phyloP scores from a whole-genome alignment of 2,797 vertebrate species.

The Tenualosa ilisha region DNA sequence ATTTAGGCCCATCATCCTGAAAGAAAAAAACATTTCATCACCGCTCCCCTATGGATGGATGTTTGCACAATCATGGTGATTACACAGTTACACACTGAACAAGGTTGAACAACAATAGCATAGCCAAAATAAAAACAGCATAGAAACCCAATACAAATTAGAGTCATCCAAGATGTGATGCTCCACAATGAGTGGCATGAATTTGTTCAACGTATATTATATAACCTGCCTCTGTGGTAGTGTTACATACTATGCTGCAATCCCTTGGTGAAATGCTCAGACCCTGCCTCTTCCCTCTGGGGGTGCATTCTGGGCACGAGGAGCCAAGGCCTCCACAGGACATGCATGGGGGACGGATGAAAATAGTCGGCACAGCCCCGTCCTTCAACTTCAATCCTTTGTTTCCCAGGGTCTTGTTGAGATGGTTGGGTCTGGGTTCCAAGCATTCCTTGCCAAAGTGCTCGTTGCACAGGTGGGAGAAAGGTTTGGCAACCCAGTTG shows the following conservation, averaged over 20 bases:
- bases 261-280: constrained; percentile 44
- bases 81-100: no score
- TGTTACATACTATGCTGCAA: constrained; percentile 52
- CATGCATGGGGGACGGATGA: constrained; percentile 66
- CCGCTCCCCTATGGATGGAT: no score
- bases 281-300: constrained; percentile 54
- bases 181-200: background rate
- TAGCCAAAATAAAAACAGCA: no score
- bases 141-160: no score
- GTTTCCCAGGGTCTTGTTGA: constrained; percentile 36
- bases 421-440: constrained; percentile 53
- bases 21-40: background rate
- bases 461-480: constrained; percentile 73
- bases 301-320: constrained; percentile 54
- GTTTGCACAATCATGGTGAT: no score
- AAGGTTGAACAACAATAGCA: no score
- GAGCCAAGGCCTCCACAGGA: constrained; percentile 62
- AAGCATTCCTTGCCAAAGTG: constrained; percentile 79
- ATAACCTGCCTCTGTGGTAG: background rate
- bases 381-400: constrained; percentile 62
- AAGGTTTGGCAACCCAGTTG: constrained; percentile 66
- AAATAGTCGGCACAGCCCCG: constrained; percentile 74
- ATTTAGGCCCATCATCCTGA: background rate
- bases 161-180: no score
- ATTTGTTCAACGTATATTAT: background rate